Percentiles rank a stretch among this genome's conserved stretches.
Evolutionary conservation across 2,797 vertebrate species (phyloP).

Genomic region (Lepus townsendii): DNA sequence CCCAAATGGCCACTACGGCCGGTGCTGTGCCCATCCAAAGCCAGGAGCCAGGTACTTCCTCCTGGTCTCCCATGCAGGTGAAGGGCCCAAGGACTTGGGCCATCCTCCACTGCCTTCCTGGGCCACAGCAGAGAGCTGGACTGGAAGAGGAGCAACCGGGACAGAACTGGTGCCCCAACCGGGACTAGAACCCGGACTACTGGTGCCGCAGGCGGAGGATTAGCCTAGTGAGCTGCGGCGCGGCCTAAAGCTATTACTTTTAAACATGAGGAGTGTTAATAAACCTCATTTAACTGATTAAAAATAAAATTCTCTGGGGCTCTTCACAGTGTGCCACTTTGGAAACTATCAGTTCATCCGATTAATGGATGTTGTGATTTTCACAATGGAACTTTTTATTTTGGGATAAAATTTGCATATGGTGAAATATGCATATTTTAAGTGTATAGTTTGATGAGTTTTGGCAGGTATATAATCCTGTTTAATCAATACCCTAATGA

Average conservation of each 20-base stretch:
- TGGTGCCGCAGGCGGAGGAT: no score
- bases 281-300: slow-evolving; percentile 79
- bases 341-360: slow-evolving; percentile 76
- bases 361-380: slow-evolving; percentile 72
- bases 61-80: no score
- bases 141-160: no score
- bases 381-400: slow-evolving; percentile 40
- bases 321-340: slow-evolving; percentile 67
- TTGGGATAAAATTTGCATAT: slow-evolving; percentile 1
- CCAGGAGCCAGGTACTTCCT: no score
- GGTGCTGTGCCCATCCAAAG: no score
- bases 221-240: no score
- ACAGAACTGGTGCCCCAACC: no score
- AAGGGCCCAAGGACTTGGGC: no score
- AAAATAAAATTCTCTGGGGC: slow-evolving; percentile 80
- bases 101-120: no score
- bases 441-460: slow-evolving; percentile 13
- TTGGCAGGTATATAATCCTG: background rate
- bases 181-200: no score
- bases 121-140: no score
- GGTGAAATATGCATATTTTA: background rate
- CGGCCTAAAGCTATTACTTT: slow-evolving; percentile 81
- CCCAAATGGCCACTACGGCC: no score
- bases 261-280: slow-evolving; percentile 65
- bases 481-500: background rate